Conservation (phyloP, 2,113 vertebrate species). For the Amblyopsis rosae region DNA sequence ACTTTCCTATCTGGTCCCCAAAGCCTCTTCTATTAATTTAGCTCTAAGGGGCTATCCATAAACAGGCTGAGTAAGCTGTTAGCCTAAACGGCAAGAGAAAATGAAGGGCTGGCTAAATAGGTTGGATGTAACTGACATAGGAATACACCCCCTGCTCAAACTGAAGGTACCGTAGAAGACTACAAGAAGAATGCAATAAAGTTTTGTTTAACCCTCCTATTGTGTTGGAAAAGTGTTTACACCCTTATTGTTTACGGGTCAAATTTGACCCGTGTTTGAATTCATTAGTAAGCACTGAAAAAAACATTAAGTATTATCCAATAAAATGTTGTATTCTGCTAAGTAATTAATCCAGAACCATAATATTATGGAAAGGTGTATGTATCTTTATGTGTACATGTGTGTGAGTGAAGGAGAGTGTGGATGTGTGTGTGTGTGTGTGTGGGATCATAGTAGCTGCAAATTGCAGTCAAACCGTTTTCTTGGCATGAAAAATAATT, state of each 20-base stretch:
- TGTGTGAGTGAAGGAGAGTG: too few species aligned
- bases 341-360: too few species aligned
- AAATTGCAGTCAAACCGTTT: neutral
- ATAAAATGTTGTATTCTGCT: too few species aligned
- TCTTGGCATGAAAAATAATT: too few species aligned
- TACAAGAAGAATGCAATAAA: conserved; percentile 14
- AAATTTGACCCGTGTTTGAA: too few species aligned
- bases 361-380: neutral
- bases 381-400: neutral
- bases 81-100: conserved; percentile 69
- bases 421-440: too few species aligned
- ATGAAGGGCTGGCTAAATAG: conserved; percentile 71
- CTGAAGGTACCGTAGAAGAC: conserved; percentile 11
- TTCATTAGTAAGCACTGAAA: too few species aligned
- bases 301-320: too few species aligned
- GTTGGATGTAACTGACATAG: conserved; percentile 63
- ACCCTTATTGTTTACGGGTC: too few species aligned
- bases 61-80: conserved; percentile 76
- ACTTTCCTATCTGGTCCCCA: conserved; percentile 68
- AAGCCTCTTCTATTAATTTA: conserved; percentile 78
- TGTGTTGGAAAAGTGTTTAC: too few species aligned
- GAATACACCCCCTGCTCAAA: conserved; percentile 39
- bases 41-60: conserved; percentile 75
- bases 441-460: neutral
- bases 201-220: neutral